These are phyloP conservation scores for Hirudinaria manillensis DNA, from an alignment of 2,888 invertebrate genomes.

Conservation along the genomic window DNA sequence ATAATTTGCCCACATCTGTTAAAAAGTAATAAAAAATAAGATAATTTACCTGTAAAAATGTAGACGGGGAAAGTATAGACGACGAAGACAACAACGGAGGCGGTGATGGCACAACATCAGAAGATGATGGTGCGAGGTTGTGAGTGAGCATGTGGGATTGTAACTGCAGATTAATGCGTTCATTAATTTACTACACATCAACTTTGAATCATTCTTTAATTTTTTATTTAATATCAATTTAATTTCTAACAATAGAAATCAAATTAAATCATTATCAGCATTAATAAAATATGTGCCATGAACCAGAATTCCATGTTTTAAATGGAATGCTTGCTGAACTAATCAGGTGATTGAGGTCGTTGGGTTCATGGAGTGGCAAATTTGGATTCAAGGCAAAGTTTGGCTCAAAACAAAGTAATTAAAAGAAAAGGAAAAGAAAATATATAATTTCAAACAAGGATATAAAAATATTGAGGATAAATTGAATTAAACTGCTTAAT, in stretches of 20 bases:
- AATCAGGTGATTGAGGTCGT: no score
- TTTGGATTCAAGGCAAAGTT: no score
- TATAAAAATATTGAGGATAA: conserved; percentile 3
- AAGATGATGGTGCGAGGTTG: conserved; percentile 1
- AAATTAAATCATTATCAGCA: no score
- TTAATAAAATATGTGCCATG: no score
- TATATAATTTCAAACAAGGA: conserved; percentile 5
- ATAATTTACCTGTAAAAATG: background rate
- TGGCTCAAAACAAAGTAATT: no score
- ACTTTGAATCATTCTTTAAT: background rate
- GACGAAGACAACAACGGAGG: conserved; percentile 1
- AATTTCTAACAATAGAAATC: background rate
- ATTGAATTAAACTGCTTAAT: no score
- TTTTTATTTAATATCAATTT: background rate
- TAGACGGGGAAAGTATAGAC: background rate
- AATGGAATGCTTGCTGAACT: no score
- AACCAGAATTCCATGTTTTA: no score
- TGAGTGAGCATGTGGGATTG: conserved; percentile 6
- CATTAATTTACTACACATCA: background rate
- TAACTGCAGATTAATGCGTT: background rate
- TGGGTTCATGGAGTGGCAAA: no score
- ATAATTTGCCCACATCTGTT: no score
- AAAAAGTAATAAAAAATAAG: no score
- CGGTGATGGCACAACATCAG: background rate
- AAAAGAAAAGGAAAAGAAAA: background rate